A percentile compares a stretch with the other conserved stretches of the same genome.
Conservation (phyloP, 92 coral and sea anemone genomes). For the Parazoanthus swiftii region DNA sequence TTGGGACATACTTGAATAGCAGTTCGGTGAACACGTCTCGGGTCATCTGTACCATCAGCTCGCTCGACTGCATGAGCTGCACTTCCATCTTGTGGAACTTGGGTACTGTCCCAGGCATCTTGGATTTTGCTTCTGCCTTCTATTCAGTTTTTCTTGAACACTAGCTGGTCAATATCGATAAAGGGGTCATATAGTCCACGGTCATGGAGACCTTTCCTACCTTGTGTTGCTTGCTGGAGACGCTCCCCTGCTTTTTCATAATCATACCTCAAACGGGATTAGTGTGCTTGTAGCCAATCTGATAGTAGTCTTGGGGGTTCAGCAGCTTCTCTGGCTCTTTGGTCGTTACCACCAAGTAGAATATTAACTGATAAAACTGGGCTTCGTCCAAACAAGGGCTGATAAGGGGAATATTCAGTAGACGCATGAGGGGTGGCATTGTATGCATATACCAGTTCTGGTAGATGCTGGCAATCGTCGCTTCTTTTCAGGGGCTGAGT, state of each 20-base stretch:
- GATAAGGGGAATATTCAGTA: conserved; percentile 61
- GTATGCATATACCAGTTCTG: conserved; percentile 64
- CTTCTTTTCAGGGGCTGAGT: conserved; percentile 54
- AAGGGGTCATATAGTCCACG: conserved; percentile 42
- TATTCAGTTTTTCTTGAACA: conserved; percentile 48
- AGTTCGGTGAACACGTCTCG: neutral
- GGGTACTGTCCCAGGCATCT: conserved; percentile 51
- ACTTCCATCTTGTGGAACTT: conserved; percentile 39
- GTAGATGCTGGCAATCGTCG: conserved; percentile 60
- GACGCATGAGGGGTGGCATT: conserved; percentile 70
- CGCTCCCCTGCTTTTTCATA: conserved; percentile 70
- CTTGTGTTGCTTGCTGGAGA: conserved; percentile 49
- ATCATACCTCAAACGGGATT: conserved; percentile 53
- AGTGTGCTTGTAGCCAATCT: conserved; percentile 54
- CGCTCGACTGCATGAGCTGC: conserved; percentile 43
- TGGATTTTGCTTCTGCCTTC: conserved; percentile 61
- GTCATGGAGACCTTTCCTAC: conserved; percentile 42
- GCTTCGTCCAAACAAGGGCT: conserved; percentile 53
- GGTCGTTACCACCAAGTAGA: conserved; percentile 28
- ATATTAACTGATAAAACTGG: conserved; percentile 56
- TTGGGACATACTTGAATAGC: conserved; percentile 21
- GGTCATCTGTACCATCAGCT: conserved; percentile 18
- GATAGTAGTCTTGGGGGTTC: neutral
- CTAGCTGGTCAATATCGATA: conserved; percentile 44
- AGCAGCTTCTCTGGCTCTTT: neutral